Percentiles rank a stretch among this genome's conserved stretches.
phyloP scores from a whole-genome alignment of 2,888 invertebrate genomes.

The Troides helena region DNA sequence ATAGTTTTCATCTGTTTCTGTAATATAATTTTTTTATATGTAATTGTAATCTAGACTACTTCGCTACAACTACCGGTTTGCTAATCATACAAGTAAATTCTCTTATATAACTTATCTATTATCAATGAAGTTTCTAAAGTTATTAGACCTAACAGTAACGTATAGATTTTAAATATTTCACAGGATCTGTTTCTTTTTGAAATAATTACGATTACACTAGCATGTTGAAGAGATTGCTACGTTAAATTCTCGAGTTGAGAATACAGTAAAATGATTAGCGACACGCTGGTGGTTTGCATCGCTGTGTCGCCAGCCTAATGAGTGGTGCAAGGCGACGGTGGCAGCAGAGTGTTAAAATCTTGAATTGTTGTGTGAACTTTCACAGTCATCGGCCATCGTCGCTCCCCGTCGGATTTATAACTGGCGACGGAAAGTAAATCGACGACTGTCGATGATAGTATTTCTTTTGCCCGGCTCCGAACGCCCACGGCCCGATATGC shows the following conservation, averaged over 20 bases:
- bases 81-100: too few species aligned
- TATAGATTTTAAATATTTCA: too few species aligned
- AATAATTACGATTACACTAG: background rate
- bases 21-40: too few species aligned
- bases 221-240: background rate
- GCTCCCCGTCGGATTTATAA: conserved; percentile 55
- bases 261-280: conserved; percentile 72
- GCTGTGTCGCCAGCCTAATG: conserved; percentile 55
- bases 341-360: conserved; percentile 73
- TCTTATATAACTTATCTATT: too few species aligned
- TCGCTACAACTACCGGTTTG: too few species aligned
- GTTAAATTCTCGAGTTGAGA: conserved; percentile 46
- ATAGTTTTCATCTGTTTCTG: too few species aligned
- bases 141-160: too few species aligned
- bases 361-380: conserved; percentile 79
- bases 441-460: conserved; percentile 47
- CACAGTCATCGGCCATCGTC: conserved; percentile 67
- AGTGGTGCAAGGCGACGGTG: conserved; percentile 54
- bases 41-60: too few species aligned
- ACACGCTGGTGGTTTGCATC: conserved; percentile 49
- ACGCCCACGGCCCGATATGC: conserved; percentile 46
- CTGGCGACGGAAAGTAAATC: conserved; percentile 46
- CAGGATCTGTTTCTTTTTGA: too few species aligned
- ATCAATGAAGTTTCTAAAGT: too few species aligned
- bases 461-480: conserved; percentile 44